phyloP scores from a whole-genome alignment of 1,140 invertebrate species.

The Bombus waltoni region DNA sequence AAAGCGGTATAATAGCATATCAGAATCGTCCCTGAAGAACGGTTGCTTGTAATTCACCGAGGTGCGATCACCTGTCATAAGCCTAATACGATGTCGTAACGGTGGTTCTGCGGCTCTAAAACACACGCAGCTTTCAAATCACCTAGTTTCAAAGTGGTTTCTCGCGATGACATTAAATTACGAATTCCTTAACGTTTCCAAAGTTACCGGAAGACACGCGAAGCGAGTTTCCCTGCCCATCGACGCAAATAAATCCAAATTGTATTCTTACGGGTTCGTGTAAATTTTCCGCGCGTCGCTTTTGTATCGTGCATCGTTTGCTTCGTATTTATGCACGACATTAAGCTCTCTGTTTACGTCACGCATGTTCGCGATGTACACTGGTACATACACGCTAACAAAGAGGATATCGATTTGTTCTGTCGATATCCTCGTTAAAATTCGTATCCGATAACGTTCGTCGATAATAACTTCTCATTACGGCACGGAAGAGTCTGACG shows the following conservation, averaged over 20 bases:
- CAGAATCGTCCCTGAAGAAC: conserved; percentile 13
- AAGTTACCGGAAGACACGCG: neutral
- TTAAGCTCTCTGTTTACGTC: neutral
- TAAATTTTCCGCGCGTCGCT: neutral
- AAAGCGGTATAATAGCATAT: conserved; percentile 5
- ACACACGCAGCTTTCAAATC: conserved; percentile 10
- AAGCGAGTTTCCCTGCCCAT: neutral
- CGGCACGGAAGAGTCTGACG: neutral
- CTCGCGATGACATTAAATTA: conserved; percentile 36
- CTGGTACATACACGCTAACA: neutral
- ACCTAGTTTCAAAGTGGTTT: conserved; percentile 21
- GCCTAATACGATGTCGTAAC: conserved; percentile 4
- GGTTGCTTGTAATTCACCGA: conserved; percentile 23
- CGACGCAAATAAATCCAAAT: neutral
- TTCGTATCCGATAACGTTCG: neutral
- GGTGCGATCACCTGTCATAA: conserved; percentile 19
- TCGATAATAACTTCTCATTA: conserved; percentile 38
- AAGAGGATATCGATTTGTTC: conserved; percentile 11
- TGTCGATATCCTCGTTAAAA: neutral
- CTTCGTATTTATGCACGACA: too few species aligned
- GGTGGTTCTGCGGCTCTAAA: neutral
- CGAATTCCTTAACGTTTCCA: neutral
- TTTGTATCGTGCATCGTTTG: neutral
- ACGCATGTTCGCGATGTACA: neutral
- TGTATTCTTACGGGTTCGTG: neutral